Conservation (phyloP, 53 echinoderm and acorn worm species). For the Zoroaster sp. region DNA sequence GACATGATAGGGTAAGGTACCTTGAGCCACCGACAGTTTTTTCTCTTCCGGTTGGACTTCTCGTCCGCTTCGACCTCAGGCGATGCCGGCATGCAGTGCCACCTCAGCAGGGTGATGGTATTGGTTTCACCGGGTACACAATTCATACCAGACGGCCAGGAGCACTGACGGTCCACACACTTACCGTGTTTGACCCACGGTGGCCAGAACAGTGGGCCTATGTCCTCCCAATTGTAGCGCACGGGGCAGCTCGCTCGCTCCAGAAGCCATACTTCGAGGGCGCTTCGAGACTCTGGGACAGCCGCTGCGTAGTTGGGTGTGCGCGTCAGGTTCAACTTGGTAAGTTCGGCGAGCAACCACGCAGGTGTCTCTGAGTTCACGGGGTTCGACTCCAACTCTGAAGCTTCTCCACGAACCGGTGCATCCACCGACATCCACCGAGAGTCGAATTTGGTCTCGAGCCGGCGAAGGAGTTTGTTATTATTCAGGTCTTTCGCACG, state of each 20-base stretch:
- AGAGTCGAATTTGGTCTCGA: slow-evolving; percentile 76
- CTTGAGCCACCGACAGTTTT: slow-evolving; percentile 80
- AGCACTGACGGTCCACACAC: slow-evolving; percentile 76
- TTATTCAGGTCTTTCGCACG: slow-evolving; percentile 66
- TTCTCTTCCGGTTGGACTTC: slow-evolving; percentile 16
- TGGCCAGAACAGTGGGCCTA: slow-evolving; percentile 95
- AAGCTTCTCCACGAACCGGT: slow-evolving; percentile 18
- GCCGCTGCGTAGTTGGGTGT: not conserved
- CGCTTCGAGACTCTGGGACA: not conserved
- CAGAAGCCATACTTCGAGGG: slow-evolving; percentile 75
- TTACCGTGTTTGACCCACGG: slow-evolving; percentile 80
- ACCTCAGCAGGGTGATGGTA: slow-evolving; percentile 73
- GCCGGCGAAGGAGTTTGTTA: slow-evolving; percentile 64
- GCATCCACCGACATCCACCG: slow-evolving; percentile 80
- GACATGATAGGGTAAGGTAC: slow-evolving; percentile 81
- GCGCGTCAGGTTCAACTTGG: slow-evolving; percentile 28
- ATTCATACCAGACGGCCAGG: slow-evolving; percentile 90
- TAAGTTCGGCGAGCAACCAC: slow-evolving; percentile 61
- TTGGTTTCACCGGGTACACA: slow-evolving; percentile 80
- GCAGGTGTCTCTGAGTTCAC: not conserved
- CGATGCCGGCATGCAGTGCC: slow-evolving; percentile 76
- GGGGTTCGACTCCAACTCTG: not conserved
- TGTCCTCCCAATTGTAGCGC: slow-evolving; percentile 77
- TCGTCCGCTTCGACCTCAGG: not conserved
- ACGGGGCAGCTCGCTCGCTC: slow-evolving; percentile 76